Evolutionary conservation across 1,140 invertebrate species (phyloP), one percentile per base, ranked within the genome.

Genomic region (Papilio xuthus): DNA sequence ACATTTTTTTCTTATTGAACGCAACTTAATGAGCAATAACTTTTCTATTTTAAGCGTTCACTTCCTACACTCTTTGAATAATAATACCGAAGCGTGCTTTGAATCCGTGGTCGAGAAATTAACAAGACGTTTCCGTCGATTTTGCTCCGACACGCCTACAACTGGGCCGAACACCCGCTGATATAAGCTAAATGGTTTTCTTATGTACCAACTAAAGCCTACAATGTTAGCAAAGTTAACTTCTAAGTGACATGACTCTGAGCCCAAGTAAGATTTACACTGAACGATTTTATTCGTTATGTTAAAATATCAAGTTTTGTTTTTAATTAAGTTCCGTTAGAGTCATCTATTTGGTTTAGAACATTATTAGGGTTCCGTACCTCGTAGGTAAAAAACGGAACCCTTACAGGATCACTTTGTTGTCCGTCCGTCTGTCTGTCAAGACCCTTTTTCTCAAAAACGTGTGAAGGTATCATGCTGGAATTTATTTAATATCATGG

Each of bases 31-130:
- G 23, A 32, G 3, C 53, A 20, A 56, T 63, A 28, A 63, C 26
- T 63, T 63, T 63, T 63, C 60, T 63, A 32, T 63, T 63, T 28
- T 63, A 63, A 63, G 60, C 12, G 60, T 60, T 60, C 56, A 10
- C 13, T 63, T 63, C 23, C 26, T 63, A 63, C 13, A 20, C 4
- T 13, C 26, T 13, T 15, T 18, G 60, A 63, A 63, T 63, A 63
- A 63, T 63, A 63, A 63, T 63, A 20, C 2, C 12, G 56, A 26
- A 23, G 23, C 60, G 60, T 63, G 60, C 23, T 63, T 63, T 26
- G 60, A 63, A 63, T 63, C 60, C 26, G 60, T 28, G 23, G 12
- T 26, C 23, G 26, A 20, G 3, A 63, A 63, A 63, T 63, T 63
- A 63, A 32, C 60, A 63, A 63, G 60, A 63, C 60, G 26, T 63